Evolutionary conservation across 2,797 vertebrate species (phyloP).

Genomic region (Natrix natrix): DNA sequence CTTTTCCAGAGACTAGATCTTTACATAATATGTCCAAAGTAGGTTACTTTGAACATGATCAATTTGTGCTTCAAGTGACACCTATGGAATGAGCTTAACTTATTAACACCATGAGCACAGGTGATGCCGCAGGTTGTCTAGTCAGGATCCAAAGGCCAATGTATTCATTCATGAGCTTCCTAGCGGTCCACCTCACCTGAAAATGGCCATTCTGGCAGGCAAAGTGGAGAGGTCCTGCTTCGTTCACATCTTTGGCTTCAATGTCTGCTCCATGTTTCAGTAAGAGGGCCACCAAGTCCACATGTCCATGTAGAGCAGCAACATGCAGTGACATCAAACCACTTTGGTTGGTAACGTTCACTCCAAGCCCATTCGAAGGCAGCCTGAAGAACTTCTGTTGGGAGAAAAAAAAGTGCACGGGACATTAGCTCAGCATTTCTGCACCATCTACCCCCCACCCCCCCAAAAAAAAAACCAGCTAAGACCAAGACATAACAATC

Average conservation of each 20-base stretch:
- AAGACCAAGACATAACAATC: rapidly evolving
- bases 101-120: neutral
- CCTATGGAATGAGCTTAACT: neutral
- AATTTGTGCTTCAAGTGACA: neutral
- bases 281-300: constrained; percentile 74
- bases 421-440: neutral
- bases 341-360: constrained; percentile 81
- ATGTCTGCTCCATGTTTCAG: constrained; percentile 80
- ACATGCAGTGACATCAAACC: constrained; percentile 86
- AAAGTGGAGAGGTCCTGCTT: constrained; percentile 86
- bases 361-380: constrained; percentile 76
- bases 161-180: neutral
- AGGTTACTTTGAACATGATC: neutral
- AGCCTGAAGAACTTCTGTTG: constrained; percentile 71
- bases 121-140: neutral
- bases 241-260: constrained; percentile 76
- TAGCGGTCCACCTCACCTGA: constrained; percentile 70
- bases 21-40: neutral
- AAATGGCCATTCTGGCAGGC: constrained; percentile 87
- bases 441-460: neutral
- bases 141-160: neutral
- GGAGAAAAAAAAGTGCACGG: neutral
- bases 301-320: constrained; percentile 84
- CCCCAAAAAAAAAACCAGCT: neutral
- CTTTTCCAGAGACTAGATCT: neutral